A percentile compares a stretch with the other conserved stretches of the same genome.
Conservation (phyloP, 1,140 invertebrate genomes). For the Whitmania pigra region DNA sequence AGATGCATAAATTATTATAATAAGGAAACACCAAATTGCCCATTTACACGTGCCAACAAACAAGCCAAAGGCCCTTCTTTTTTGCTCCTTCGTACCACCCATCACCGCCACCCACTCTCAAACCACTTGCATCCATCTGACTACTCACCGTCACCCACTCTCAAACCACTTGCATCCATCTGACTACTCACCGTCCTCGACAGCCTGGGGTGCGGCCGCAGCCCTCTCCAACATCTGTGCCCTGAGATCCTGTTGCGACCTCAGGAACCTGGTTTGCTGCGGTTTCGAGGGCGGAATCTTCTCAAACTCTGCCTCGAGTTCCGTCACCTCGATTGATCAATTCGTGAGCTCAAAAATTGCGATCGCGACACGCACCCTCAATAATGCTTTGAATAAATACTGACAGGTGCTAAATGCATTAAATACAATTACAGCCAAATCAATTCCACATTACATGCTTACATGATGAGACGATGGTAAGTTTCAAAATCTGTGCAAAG, state of each 20-base stretch:
- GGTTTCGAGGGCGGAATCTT: constrained; percentile 57
- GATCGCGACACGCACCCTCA: too few relatives aligned
- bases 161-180: neutral
- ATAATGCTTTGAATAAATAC: too few relatives aligned
- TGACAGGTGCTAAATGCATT: too few relatives aligned
- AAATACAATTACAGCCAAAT: too few relatives aligned
- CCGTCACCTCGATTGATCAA: constrained; percentile 52
- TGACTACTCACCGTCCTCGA: constrained; percentile 22
- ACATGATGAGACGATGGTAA: too few relatives aligned
- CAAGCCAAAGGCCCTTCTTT: neutral
- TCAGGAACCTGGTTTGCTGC: constrained; percentile 62
- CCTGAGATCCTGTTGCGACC: constrained; percentile 64
- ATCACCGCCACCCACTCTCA: too few relatives aligned
- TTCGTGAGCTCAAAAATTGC: too few relatives aligned
- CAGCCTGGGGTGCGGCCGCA: constrained; percentile 42
- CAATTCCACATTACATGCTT: too few relatives aligned
- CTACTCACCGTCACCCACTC: constrained; percentile 25
- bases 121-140: neutral
- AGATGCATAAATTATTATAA: neutral
- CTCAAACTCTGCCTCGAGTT: constrained; percentile 75
- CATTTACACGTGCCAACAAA: neutral
- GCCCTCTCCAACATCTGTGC: constrained; percentile 52
- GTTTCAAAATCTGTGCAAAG: too few relatives aligned
- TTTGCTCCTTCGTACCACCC: too few relatives aligned
- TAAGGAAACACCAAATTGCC: neutral